Base-by-base conservation (phyloP, 1,140 invertebrate species). In the Drosophila eugracilis region DNA sequence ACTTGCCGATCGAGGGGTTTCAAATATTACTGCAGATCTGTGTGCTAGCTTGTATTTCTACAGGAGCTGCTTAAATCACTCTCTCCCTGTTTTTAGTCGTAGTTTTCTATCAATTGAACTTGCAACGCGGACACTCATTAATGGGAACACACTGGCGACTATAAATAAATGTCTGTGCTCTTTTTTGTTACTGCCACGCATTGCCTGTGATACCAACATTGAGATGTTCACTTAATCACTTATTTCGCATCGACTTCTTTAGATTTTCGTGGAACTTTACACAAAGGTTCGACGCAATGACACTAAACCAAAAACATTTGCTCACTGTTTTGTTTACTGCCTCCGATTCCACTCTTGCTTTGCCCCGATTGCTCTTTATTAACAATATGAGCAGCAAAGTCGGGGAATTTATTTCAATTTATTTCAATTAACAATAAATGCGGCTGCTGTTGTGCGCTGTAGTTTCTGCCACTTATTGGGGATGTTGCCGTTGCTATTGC, bases 391-490 rank as follows among this genome's bases (percentile, higher is more conserved):
- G 77, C 73, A 86, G 81, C 57, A 86, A 72, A 65, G 81, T 55
- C 63, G 72, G 67, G 78, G 78, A 88, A 88, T 88, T 88, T 88
- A 88, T 88, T 73, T 88, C 83, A 88, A 88, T 88, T 88, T 88
- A 88, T 88, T 88, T 88, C 83, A 88, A 88, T 88, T 88, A 86
- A 86, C 81, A 85, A 85, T 59, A 67, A 52, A 50, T 53, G 41
- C 54, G 59, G 42, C 32, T 59, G 50, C 24, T 32, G 75, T 22
- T 63, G 50, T 26, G 36, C 49, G 65, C 39, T 45, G 49, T 14
- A 60, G 60, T 47, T 85, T 50, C 55, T 86, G 77, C 75, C 79
- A 84, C 75, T 78, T 75, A 76, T 84, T 81, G 79, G 52, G 58
- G 70, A 74, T 58, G n/a, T n/a, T n/a, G n/a, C n/a, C n/a, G n/a